Base-by-base conservation (phyloP, 2,113 vertebrate species). In the Terrapene triunguis region DNA sequence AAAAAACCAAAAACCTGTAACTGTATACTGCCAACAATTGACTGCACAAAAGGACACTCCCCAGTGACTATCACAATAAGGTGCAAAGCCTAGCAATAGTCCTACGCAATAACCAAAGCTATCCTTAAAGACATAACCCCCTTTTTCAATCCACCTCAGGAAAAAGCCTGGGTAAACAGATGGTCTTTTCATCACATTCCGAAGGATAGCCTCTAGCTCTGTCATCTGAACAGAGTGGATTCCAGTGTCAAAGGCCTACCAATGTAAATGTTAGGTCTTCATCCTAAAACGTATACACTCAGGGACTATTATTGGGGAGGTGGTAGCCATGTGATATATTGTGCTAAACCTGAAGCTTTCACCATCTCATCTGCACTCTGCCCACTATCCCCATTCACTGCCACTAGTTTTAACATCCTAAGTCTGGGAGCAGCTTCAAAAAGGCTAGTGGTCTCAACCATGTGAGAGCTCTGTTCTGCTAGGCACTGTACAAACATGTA, bases 381-480 rank as follows among this genome's bases (percentile, higher is more conserved):
- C 76, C 44, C 44, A 79, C 76, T 47, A 72, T n/a, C 8, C 8
- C 0, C 0, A 21, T 50, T 79, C 25, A 24, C 19, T 74, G 42
- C 9, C 84, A 50, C 44, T 35, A 24, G n/a, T 84, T 80, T 42
- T 76, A 80, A 80, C 88, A 76, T 44, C 24, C 13, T 83, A 48
- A 10, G 32, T 5, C 38, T 19, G 48, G 35, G 6, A 62, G 35
- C 65, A 72, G 17, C 65, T 69, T 69, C 65, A 69, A n/a, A 69
- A n/a, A 69, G 16, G 9, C 32, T 72, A n/a, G 12, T 81, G 10
- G 27, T 62, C 84, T 80, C 17, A 21, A 5, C 6, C 32, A 72
- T 24, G 5, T 72, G 27, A 78, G 10, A 44, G 82, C 22, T 24
- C 55, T 82, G 8, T 53, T 53, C 65, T 72, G 87, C 17, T 22